Conservation (phyloP, 2,797 vertebrate species). For the Neopelma chrysocephalum region DNA sequence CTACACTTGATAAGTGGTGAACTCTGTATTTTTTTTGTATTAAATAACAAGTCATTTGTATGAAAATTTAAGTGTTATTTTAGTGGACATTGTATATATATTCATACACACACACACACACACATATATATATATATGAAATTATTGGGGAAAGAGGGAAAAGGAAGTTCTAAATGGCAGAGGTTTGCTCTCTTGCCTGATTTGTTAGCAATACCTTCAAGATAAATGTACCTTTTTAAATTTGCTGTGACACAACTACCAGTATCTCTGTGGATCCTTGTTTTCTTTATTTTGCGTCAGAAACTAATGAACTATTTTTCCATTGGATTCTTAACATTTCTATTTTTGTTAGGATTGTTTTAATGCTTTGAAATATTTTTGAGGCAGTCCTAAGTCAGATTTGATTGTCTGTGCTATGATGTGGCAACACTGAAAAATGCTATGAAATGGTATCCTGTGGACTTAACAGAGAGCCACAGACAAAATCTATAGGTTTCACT, state of each 20-base stretch:
- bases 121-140: background rate
- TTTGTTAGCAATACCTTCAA: background rate
- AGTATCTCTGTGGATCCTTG: background rate
- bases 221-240: background rate
- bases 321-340: background rate
- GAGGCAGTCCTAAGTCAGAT: background rate
- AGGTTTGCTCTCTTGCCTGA: background rate
- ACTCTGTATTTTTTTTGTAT: background rate
- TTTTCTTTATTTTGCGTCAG: background rate
- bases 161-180: background rate
- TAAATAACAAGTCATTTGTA: accelerated
- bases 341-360: background rate
- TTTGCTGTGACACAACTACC: background rate
- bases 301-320: background rate
- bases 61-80: background rate
- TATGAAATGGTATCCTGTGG: background rate
- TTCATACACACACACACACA: too few species aligned
- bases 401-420: background rate
- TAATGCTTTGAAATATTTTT: background rate
- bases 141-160: background rate
- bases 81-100: background rate
- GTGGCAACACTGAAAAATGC: background rate
- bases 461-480: background rate
- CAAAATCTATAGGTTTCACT: background rate
- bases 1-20: background rate